Conservation (phyloP, 2,797 vertebrate genomes). For the Odontamblyopus rebecca region DNA sequence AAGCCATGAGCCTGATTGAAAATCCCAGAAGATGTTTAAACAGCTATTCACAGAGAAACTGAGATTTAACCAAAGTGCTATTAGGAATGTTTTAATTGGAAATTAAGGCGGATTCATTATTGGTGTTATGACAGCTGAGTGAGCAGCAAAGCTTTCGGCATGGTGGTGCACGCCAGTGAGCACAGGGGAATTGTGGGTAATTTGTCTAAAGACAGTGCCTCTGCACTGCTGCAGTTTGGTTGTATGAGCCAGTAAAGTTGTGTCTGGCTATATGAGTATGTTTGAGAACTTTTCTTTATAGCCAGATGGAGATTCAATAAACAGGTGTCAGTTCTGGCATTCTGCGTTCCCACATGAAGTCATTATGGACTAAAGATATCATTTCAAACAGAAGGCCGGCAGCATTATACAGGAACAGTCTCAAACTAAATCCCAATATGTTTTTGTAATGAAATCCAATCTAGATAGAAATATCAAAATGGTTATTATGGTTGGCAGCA, state of each 20-base stretch:
- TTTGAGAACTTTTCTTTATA: slow-evolving; percentile 22
- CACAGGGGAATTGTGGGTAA: slow-evolving; percentile 34
- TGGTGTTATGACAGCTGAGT: slow-evolving; percentile 53
- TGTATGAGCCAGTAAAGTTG: slow-evolving; percentile 17
- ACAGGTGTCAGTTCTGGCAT: slow-evolving; percentile 4
- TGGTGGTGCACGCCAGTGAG: slow-evolving; percentile 5
- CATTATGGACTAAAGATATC: not conserved
- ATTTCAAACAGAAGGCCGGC: not conserved
- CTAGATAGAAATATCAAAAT: not conserved
- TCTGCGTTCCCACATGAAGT: not conserved
- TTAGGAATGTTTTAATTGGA: slow-evolving; percentile 73
- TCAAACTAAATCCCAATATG: not conserved
- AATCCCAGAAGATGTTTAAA: slow-evolving; percentile 41
- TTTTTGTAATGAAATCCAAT: not conserved
- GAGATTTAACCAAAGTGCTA: slow-evolving; percentile 43
- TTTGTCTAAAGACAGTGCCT: slow-evolving; percentile 17
- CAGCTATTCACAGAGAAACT: slow-evolving; percentile 56
- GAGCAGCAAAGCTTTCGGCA: slow-evolving; percentile 30
- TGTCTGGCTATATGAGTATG: not conserved
- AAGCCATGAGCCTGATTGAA: slow-evolving; percentile 43
- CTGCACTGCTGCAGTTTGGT: slow-evolving; percentile 9
- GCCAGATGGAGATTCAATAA: slow-evolving; percentile 25
- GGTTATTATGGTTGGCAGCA: not conserved
- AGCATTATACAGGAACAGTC: not conserved
- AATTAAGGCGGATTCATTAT: slow-evolving; percentile 70